Evolutionary conservation across 2,113 vertebrate genomes (phyloP), one percentile per base, ranked within the genome.

Genomic region (Phalacrocorax carbo): DNA sequence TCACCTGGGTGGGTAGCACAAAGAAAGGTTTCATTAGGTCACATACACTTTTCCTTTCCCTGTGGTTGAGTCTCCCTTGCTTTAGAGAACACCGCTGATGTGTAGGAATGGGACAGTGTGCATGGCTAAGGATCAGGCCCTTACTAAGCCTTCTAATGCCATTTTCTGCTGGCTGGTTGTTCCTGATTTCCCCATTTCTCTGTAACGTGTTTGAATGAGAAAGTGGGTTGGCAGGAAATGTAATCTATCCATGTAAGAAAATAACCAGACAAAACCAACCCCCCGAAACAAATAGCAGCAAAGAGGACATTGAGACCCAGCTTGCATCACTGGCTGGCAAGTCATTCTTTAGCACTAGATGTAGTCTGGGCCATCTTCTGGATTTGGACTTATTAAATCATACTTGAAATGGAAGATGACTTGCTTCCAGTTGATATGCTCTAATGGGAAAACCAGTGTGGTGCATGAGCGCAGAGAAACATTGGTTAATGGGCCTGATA

Each of bases 191-290:
- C 48, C 65, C 34, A 34, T 85, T 78, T 75, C 75, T 82, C 78
- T 65, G 32, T 75, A 71, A 79, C 6, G 40, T 42, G 15, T 77
- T 92, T 87, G 77, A 96, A 75, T 71, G 72, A 90, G 52, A 94
- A 96, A 88, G 46, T 73, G 66, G 58, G 72, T 76, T 93, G 90
- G 20, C 60, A 90, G 86, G 77, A 94, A 95, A 93, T 96, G 91
- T 93, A 95, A 96, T 97, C 94, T 84, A 55, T 51, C 22, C 1
- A 3, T 27, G 36, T 44, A 30, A 83, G 82, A 89, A 92, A 76
- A 52, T 51, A 0, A 3, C 8, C 58, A 77, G 51, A 27, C 14
- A 52, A 84, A 80, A 20, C 16, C 42, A 82, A 81, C 0, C 21
- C 46, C 54, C 48, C 2, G 1, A 65, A 95, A 91, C 44, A 95